phyloP scores from a whole-genome alignment of 2,888 invertebrate species.

The Hoplodrina blanda region DNA sequence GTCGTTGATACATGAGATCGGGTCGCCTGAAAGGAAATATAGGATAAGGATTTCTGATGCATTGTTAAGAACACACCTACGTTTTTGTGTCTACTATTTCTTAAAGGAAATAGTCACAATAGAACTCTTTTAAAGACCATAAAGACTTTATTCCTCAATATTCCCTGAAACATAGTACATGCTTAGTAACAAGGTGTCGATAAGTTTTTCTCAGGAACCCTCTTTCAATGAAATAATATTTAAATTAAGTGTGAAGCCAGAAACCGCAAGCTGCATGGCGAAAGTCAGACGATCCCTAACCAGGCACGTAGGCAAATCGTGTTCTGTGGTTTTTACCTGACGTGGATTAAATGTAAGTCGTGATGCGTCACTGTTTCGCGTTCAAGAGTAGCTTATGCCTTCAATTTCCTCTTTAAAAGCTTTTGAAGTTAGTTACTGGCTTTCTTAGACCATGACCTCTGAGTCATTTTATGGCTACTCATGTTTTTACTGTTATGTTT shows the following conservation, averaged over 20 bases:
- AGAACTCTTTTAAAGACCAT: not conserved
- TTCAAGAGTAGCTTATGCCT: constrained; percentile 31
- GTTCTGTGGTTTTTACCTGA: constrained; percentile 62
- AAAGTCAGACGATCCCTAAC: constrained; percentile 47
- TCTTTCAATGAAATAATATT: constrained; percentile 19
- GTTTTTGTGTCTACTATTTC: not conserved
- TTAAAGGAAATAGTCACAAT: not conserved
- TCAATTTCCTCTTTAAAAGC: constrained; percentile 37
- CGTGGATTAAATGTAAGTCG: constrained; percentile 58
- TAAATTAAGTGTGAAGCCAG: constrained; percentile 37
- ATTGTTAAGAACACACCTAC: constrained; percentile 13
- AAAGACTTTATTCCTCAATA: not conserved
- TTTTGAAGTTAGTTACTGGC: constrained; percentile 4
- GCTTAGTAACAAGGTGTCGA: not conserved
- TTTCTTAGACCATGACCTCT: constrained; percentile 32
- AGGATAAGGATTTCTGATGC: constrained; percentile 16
- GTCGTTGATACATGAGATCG: constrained; percentile 96
- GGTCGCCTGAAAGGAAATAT: constrained; percentile 92
- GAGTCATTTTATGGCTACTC: constrained; percentile 34
- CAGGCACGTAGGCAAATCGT: constrained; percentile 54
- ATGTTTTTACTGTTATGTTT: constrained; percentile 31
- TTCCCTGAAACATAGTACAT: not conserved
- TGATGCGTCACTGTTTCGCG: constrained; percentile 57
- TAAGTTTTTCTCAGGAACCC: not conserved
- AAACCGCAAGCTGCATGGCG: constrained; percentile 48